Conservation (phyloP, 1,140 invertebrate genomes). For the Brachionus rotundiformis region DNA sequence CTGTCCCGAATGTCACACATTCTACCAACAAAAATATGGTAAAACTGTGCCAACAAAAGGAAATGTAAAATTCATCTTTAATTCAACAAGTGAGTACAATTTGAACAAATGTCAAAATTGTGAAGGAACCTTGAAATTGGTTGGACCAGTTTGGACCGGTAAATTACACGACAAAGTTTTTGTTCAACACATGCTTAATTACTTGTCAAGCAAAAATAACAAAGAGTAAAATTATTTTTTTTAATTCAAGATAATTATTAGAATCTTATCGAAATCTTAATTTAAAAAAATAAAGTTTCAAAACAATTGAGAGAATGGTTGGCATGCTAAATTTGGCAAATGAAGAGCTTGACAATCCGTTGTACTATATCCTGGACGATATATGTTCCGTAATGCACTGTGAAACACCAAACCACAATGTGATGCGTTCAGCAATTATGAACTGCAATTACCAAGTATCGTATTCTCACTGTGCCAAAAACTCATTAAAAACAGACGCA, state of each 20-base stretch:
- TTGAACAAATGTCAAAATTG: conserved; percentile 56
- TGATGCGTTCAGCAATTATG: conserved; percentile 82
- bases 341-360: conserved; percentile 77
- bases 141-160: conserved; percentile 89
- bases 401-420: conserved; percentile 65
- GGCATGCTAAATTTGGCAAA: conserved; percentile 67
- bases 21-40: conserved; percentile 77
- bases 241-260: too few species aligned
- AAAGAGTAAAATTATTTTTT: conserved; percentile 62
- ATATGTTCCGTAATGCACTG: conserved; percentile 71
- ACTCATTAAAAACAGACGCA: conserved; percentile 90
- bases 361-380: conserved; percentile 79
- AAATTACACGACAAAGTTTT: conserved; percentile 80
- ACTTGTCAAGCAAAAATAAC: conserved; percentile 57
- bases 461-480: conserved; percentile 81
- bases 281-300: conserved; percentile 53
- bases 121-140: conserved; percentile 67
- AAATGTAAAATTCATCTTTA: conserved; percentile 54
- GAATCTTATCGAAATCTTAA: too few species aligned
- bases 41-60: conserved; percentile 60
- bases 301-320: conserved; percentile 74
- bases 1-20: conserved; percentile 81
- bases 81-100: conserved; percentile 26
- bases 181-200: conserved; percentile 68
- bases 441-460: conserved; percentile 91